Percentiles rank a stretch among this genome's conserved stretches.
Evolutionary conservation across 2,888 invertebrate genomes (phyloP).

Genomic region (Steromphala cineraria): DNA sequence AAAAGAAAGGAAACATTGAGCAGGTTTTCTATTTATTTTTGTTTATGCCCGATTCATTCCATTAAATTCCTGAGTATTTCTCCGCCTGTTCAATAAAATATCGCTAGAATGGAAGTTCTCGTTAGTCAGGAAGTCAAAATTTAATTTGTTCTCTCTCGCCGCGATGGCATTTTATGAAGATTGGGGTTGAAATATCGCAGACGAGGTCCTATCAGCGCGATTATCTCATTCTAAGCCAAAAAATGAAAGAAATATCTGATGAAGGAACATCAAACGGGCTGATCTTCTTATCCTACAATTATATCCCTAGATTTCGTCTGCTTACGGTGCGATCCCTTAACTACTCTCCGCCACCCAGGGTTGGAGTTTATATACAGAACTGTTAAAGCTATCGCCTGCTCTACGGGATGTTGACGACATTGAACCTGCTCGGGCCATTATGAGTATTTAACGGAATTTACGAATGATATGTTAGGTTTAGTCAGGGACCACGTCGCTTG

Average conservation of each 20-base stretch:
- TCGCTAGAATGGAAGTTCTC: too few species aligned
- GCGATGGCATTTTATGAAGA: not conserved
- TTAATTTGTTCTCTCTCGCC: too few species aligned
- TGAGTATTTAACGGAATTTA: conserved; percentile 8
- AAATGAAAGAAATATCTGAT: conserved; percentile 17
- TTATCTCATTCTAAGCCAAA: conserved; percentile 7
- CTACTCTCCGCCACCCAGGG: conserved; percentile 12
- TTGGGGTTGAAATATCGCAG: conserved; percentile 17
- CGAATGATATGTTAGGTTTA: conserved; percentile 16
- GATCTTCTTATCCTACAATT: conserved; percentile 5
- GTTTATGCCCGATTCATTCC: not conserved
- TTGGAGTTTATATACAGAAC: conserved; percentile 23
- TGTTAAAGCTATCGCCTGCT: conserved; percentile 22
- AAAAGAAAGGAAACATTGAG: too few species aligned
- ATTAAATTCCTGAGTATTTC: not conserved
- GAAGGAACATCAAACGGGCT: not conserved
- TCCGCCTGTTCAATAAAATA: too few species aligned
- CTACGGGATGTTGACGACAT: conserved; percentile 26
- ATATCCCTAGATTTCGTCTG: conserved; percentile 16
- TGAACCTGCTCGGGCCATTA: conserved; percentile 15
- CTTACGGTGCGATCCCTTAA: not conserved
- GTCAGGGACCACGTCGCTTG: not conserved
- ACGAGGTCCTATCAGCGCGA: conserved; percentile 5
- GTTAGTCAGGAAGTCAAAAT: too few species aligned
- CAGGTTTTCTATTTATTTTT: not conserved